Evolutionary conservation across 1,140 invertebrate genomes (phyloP), one percentile per base, ranked within the genome.

Genomic region (Euura saliciscinereae): DNA sequence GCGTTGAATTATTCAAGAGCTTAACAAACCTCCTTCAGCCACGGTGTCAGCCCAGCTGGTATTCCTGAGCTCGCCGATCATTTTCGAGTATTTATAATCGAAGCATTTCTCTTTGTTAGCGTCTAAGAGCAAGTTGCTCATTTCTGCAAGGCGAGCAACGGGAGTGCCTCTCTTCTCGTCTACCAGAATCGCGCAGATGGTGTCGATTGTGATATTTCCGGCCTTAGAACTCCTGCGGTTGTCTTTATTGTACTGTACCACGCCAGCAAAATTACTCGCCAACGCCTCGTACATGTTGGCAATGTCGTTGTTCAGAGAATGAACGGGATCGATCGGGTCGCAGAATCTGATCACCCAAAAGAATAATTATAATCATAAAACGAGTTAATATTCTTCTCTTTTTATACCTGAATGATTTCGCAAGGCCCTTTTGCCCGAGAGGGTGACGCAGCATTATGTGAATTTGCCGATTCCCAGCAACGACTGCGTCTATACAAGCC

Each of bases 161-260:
- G 92, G 89, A 42, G 89, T 84, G 0, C 91, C 90, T 6, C 88
- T 80, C 0, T 83, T 89, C 11, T 89, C 82, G 80, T 94, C 90
- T 0, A 89, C 89, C 90, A 98, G 92, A 69, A 97, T 90, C 75
- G 91, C 87, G 82, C 95, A 97, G 7, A 95, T 79, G 28, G 88
- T 90, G 79, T 96, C 93, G 44, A 98, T 94, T 1, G 96, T 97
- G 2, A 97, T 90, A 74, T 93, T 93, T 8, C 89, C 90, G 45
- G 88, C 90, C 72, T 84, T 86, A 0, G 88, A 88, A 59, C 90
- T 89, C 78, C 91, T 92, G 65, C 96, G 88, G 84, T 98, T 98
- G 79, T 98, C 97, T 84, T 96, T 95, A 83, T 98, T 99, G 83
- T 99, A 98, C 79, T 99, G 97, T 0, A 98, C 96, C 68, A 98